These are phyloP conservation scores for Capreolus pygargus DNA, from an alignment of 2,113 vertebrate species.

Conservation along the genomic window DNA sequence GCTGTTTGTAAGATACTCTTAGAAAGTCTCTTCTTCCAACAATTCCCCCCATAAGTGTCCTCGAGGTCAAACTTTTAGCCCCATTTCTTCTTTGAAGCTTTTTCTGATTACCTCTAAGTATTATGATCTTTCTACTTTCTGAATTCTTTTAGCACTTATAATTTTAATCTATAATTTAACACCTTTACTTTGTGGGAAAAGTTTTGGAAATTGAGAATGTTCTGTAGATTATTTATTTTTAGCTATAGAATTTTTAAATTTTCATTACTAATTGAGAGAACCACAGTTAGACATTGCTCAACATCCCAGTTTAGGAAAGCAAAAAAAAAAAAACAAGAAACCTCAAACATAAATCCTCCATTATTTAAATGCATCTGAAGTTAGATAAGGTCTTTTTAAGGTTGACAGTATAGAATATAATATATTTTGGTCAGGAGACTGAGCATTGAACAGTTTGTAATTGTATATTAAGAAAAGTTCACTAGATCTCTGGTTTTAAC, in stretches of 20 bases:
- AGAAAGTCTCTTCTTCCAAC: neutral
- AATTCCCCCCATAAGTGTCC: neutral
- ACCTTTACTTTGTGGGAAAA: neutral
- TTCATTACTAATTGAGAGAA: neutral
- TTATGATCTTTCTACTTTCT: neutral
- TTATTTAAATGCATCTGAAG: slow-evolving; percentile 1
- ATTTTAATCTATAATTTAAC: slow-evolving; percentile 16
- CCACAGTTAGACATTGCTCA: neutral
- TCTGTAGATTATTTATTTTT: slow-evolving; percentile 1
- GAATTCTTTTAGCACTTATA: neutral
- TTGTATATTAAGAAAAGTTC: neutral
- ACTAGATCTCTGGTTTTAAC: neutral
- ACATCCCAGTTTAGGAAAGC: neutral
- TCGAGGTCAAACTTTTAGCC: neutral
- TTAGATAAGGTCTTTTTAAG: neutral
- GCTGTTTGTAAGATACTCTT: neutral
- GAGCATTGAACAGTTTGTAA: neutral
- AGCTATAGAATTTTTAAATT: neutral
- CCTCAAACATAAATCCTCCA: neutral
- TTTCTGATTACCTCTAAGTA: neutral
- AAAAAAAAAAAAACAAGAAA: neutral
- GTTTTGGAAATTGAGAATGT: neutral
- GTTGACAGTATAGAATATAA: neutral
- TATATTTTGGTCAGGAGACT: neutral
- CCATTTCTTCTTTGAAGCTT: slow-evolving; percentile 1